A percentile compares a stretch with the other conserved stretches of the same genome.
Conservation (phyloP, 1,140 invertebrate genomes). For the Halyomorpha halys region DNA sequence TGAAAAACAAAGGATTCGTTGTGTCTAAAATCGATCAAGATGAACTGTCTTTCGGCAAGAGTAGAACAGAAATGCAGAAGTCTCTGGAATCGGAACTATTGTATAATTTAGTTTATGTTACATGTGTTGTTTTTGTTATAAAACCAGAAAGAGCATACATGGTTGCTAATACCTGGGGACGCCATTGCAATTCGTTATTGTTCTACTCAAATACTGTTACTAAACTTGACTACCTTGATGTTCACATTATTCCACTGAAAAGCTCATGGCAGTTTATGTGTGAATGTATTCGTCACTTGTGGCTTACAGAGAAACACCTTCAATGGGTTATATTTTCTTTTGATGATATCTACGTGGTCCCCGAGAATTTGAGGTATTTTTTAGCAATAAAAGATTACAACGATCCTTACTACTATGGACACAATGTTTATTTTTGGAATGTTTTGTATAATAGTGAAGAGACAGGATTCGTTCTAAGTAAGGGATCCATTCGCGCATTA, state of each 20-base stretch:
- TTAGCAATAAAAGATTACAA: constrained; percentile 27
- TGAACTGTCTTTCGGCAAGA: constrained; percentile 7
- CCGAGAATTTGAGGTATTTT: constrained; percentile 32
- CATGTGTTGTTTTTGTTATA: constrained; percentile 30
- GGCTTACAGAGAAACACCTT: constrained; percentile 13
- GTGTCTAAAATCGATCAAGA: constrained; percentile 4
- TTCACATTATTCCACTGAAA: constrained; percentile 20
- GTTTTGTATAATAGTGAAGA: constrained; percentile 28
- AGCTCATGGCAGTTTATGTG: constrained; percentile 31
- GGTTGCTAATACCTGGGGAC: constrained; percentile 30
- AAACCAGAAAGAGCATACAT: constrained; percentile 26
- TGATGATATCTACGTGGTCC: constrained; percentile 31
- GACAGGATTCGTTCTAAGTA: constrained; percentile 30
- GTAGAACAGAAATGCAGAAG: neutral
- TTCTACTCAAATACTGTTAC: constrained; percentile 23
- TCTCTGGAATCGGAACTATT: constrained; percentile 21
- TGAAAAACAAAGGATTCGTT: neutral
- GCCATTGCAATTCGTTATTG: constrained; percentile 25
- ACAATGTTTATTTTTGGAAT: constrained; percentile 30
- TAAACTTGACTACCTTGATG: constrained; percentile 20
- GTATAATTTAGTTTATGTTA: constrained; percentile 25
- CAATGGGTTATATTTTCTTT: constrained; percentile 31
- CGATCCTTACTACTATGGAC: constrained; percentile 30
- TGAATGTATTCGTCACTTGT: constrained; percentile 25
- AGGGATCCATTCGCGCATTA: constrained; percentile 25